Evolutionary conservation across 2,888 invertebrate species (phyloP).

Genomic region (Dromius quadrimaculatus): DNA sequence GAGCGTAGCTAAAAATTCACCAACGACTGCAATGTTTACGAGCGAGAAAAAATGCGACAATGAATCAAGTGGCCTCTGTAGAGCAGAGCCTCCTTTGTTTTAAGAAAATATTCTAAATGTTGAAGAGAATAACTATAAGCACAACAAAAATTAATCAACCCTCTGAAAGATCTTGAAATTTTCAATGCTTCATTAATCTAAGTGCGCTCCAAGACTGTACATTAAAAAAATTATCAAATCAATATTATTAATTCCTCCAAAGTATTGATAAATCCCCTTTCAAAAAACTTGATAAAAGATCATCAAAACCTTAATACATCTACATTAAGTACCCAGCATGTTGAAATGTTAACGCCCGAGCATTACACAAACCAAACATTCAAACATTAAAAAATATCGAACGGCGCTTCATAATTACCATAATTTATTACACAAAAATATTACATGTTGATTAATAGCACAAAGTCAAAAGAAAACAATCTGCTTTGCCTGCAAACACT

Average conservation of each 20-base stretch:
- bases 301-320: constrained; percentile 22
- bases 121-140: too few relatives aligned
- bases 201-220: too few relatives aligned
- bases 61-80: constrained; percentile 41
- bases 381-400: constrained; percentile 18
- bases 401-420: constrained; percentile 26
- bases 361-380: constrained; percentile 7
- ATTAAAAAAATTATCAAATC: too few relatives aligned
- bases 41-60: constrained; percentile 45
- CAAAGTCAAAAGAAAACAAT: constrained; percentile 15
- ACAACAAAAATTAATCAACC: too few relatives aligned
- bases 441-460: constrained; percentile 22
- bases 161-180: too few relatives aligned
- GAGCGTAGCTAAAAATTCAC: constrained; percentile 24
- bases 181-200: too few relatives aligned
- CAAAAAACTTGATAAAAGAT: constrained; percentile 1
- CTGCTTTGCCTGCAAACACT: background rate
- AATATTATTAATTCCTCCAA: constrained; percentile 13
- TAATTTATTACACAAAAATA: constrained; percentile 38
- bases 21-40: constrained; percentile 37
- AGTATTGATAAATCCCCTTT: constrained; percentile 1
- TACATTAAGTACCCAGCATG: constrained; percentile 28
- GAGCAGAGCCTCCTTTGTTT: background rate
- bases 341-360: constrained; percentile 4
- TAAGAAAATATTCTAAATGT: too few relatives aligned